Base-by-base conservation (phyloP, 1,140 invertebrate genomes). In the Matsumurasca onukii region DNA sequence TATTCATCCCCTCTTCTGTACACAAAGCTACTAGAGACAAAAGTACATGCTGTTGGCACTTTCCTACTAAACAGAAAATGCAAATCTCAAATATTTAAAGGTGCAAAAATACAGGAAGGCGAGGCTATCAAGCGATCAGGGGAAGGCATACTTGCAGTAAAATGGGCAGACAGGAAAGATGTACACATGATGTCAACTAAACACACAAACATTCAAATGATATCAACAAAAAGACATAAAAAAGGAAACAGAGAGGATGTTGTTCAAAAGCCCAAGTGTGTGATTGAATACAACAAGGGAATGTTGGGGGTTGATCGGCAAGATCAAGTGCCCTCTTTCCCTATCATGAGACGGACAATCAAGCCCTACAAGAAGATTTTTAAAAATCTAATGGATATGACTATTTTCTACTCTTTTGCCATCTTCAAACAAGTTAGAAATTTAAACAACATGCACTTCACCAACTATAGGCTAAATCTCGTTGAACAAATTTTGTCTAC, bases 341-440 rank as follows among this genome's bases (percentile, higher is more conserved):
- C 49, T 22, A 52, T 52, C 20, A 52, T 52, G 5, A 12, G 49
- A 17, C 12, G 49, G 49, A 15, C 9, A 12, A 20, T 52, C 3
- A 52, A 52, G 20, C 12, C 49, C 12, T 52, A 52, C 20, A 52
- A 52, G 20, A 52, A 52, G 5, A 52, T 52, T 52, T 52, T 52
- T 52, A 17, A 5, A 5, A 17, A 52, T 22, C 20, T 52, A 12
- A 5, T 52, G 3, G 49, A 52, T 24, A 20, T 52, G 49, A 22
- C 49, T n/a, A n/a, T 52, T 5, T 52, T 52, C 20, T 17, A 59
- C 12, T 25, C 25, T 2, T 59, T 27, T 29, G 25, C 24, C 24
- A 59, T 59, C 12, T 59, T 59, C 25, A 25, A 29, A 25, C 13
- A 59, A 59, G 24, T 27, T 9, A 25, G 2, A 2, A 3, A 29